Base-by-base conservation (phyloP, 2,113 vertebrate genomes). In the Tragelaphus imberbis region DNA sequence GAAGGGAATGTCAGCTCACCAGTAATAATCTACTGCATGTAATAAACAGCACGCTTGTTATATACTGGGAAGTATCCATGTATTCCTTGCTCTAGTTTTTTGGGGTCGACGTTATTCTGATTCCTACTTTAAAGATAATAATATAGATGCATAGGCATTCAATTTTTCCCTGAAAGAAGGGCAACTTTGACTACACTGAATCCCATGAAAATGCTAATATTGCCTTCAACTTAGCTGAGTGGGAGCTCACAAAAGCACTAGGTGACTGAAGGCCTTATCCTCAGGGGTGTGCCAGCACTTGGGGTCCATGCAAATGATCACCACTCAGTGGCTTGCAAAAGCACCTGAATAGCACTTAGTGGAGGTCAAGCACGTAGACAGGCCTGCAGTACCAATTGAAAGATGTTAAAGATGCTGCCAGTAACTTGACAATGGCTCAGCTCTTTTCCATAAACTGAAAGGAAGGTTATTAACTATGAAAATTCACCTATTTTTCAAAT, bases 251-350 rank as follows among this genome's bases (percentile, higher is more conserved):
- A 19, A 75, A 36, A 49, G 16, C 10, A 19, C 2, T 0, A 27
- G 2, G 2, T 44, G 5, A 51, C 9, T 14, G 16, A 13, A 0
- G 12, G 1, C 12, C 2, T 36, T 21, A 16, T 3, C 10, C 49
- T 82, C 3, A 13, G 23, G n/a, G 6, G 1, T 19, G 27, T 25
- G 40, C 13, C 33, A 5, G 2, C 14, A 25, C 3, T 5, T 28
- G 13, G 25, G 14, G 21, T 9, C 68, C 19, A 9, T 4, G 19
- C 0, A 1, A 68, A 36, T 15, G 21, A 80, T 7, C 17, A 25
- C 33, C 14, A 15, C 25, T 84, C 11, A 30, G 27, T 40, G 25
- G 30, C 47, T 33, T 13, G 25, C 10, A 16, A 61, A 94, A 59
- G 6, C 4, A 25, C 2, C 8, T 5, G 19, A 0, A 4, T 7